Base-by-base conservation (phyloP, 2,797 vertebrate genomes). In the Sebastes cheni region DNA sequence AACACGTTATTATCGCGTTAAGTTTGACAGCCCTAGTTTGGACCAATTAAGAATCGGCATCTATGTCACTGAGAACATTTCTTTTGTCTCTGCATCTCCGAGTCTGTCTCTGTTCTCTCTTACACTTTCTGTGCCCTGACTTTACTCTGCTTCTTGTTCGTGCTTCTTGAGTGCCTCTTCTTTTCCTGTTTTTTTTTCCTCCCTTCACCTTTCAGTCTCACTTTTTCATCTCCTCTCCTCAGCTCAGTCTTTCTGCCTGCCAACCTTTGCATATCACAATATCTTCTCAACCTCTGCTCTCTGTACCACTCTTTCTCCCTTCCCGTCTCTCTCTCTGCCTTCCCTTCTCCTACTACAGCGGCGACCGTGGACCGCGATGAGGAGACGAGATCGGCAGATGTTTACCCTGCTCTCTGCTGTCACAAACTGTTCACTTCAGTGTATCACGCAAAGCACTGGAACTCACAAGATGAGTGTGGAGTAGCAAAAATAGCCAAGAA, bases 401-500 rank as follows among this genome's bases (percentile, higher is more conserved):
- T 87, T 84, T 64, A 72, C 84, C 69, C 14, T 2, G 11, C n/a
- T 75, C 72, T 72, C 52, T 71, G 67, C 79, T 89, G 82, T 89
- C 86, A 87, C 77, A 82, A 83, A 68, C 67, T 5, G 56, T 83
- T 85, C 66, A 30, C 71, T 67, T 88, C 78, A 83, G 67, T 42
- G 71, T 55, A 55, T 67, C 72, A 72, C 13, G 8, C 73, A 50
- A 69, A 16, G 54, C 54, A 25, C 69, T 58, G 30, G 82, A 81
- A 82, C 71, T 67, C 69, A 77, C 34, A 75, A 36, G 67, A 84
- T 20, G 67, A 82, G 52, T 42, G 70, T 4, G 2, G 20, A 54
- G 66, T 13, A 46, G 30, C 70, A 87, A 89, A 91, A 90, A 90
- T 88, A 90, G 77, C 72, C 56, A 4, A 72, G 60, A 79, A 85